These are phyloP conservation scores for Ficedula albicollis DNA, from an alignment of 2,797 vertebrate species.

Conservation along the genomic window DNA sequence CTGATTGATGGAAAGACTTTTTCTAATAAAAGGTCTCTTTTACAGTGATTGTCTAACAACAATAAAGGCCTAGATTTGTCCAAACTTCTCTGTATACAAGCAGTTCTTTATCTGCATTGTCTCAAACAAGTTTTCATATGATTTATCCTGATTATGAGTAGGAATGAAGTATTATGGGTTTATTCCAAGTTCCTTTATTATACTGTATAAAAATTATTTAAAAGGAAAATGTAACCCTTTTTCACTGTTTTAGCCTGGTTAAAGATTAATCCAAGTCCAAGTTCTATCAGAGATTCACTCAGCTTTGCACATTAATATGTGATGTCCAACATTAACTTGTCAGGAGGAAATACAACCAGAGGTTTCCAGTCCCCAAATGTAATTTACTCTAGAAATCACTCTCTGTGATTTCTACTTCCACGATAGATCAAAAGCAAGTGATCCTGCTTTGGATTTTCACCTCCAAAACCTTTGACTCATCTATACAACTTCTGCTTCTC, in stretches of 20 bases:
- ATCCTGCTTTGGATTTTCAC: background rate
- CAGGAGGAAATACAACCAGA: background rate
- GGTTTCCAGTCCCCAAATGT: background rate
- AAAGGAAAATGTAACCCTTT: background rate
- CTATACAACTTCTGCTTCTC: background rate
- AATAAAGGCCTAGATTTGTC: background rate
- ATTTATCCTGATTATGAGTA: background rate
- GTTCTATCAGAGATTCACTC: background rate
- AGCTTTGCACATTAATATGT: background rate
- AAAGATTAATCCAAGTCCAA: background rate
- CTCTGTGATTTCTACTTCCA: background rate
- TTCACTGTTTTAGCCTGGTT: background rate
- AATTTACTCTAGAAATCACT: background rate
- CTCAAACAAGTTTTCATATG: background rate
- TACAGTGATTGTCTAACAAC: background rate
- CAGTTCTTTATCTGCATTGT: background rate
- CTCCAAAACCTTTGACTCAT: background rate
- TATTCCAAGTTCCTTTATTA: background rate
- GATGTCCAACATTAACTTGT: background rate
- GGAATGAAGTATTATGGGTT: rapidly evolving
- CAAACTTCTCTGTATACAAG: background rate
- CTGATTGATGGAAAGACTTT: background rate
- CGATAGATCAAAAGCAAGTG: background rate
- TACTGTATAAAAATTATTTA: background rate
- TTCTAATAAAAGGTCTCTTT: background rate